Evolutionary conservation across 2,888 invertebrate species (phyloP), one percentile per base, ranked within the genome.

Genomic region (Lysandra coridon): DNA sequence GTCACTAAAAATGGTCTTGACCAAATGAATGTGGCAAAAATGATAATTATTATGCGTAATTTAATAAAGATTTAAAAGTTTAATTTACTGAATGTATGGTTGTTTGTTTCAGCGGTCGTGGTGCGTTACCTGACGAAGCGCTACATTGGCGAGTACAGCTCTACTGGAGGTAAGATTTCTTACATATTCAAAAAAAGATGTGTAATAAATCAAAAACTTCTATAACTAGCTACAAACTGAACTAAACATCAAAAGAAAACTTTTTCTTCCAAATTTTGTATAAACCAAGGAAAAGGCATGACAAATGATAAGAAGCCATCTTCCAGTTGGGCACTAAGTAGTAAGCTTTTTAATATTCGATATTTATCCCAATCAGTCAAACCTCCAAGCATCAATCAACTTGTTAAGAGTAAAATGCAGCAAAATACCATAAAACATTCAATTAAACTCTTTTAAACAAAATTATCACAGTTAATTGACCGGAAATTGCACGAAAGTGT

Each of bases 81-180:
- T 23, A 23, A n/a, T 62, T 23, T 23, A 6, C 23, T 62, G 10
- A 64, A 64, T 80, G 82, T 79, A 81, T 86, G 88, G 88, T 85
- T 86, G 89, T 90, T 92, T 95, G 92, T 97, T 97, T 84, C 96
- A 97, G 97, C 97, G 87, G 97, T 97, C 86, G 97, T 97, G 83
- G 97, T 97, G 87, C 96, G 97, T 87, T 97, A 97, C 92, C 94
- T 97, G 86, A 97, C 97, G 82, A 97, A 97, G 92, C 95, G 97
- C 85, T 97, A 97, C 90, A 97, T 97, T 87, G 97, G 97, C 84
- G 97, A 97, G 95, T 97, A 97, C 94, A 97, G 97, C 92, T 97
- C 97, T 81, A 97, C 96, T 84, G 97, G 96, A 91, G 97, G 97
- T 97, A 89, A 96, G 96, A 95, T 80, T 80, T 76, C 49, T 49